Evolutionary conservation across 2,113 vertebrate genomes (phyloP), one percentile per base, ranked within the genome.

Genomic region (Morone saxatilis): DNA sequence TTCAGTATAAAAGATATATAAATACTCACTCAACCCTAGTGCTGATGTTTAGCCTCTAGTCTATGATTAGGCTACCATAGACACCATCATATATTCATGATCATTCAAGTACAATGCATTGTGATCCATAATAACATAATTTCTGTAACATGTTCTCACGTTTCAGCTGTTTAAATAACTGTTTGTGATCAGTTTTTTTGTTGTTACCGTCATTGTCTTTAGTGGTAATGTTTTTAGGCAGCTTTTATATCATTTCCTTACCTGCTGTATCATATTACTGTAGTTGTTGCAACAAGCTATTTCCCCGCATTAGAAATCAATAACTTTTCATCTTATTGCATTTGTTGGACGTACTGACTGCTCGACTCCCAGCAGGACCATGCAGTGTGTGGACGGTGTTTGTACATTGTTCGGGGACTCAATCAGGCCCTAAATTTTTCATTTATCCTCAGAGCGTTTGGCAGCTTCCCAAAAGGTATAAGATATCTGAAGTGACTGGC

Each of bases 361-460:
- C 73, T 76, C 36, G 2, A 7, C 76, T 75, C 78, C 66, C 81
- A 43, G 65, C 70, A 22, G 61, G 69, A 59, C 68, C 25, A 4
- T 51, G 31, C 78, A 62, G 74, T 36, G 50, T 68, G 63, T 22
- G 79, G 77, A 76, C 9, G n/a, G 62, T 67, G 77, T 76, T 85
- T 85, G 66, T 54, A 43, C 51, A 60, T 77, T 91, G 86, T 81
- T 82, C 69, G 72, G 63, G 75, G 82, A 82, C 83, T 80, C 77
- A 84, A 86, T 81, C 68, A 56, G 79, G 80, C 81, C 67, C 57
- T 76, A 80, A 78, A 90, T 91, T 91, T 91, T 88, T 94, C 88
- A 90, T 90, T 89, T 88, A 92, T 90, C 81, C 90, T 86, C 81
- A 53, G 82, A 86, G 89, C 2, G 62, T 83, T 85, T 94, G 94